These are phyloP conservation scores for Blastobasis adustella DNA, from an alignment of 2,888 invertebrate species.

Conservation along the genomic window DNA sequence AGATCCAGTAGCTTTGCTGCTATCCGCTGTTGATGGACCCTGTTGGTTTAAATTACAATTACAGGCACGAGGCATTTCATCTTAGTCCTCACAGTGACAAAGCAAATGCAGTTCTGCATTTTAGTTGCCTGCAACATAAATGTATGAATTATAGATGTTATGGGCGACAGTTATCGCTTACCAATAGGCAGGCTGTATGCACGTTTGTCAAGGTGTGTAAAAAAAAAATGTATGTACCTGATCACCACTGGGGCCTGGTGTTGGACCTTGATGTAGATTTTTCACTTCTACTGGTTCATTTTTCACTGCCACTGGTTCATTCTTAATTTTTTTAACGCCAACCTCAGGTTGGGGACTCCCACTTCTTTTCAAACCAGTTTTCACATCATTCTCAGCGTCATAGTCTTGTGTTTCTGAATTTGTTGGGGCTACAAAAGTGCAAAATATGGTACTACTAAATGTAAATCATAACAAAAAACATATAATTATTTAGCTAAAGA, in stretches of 20 bases:
- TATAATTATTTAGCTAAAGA: too few relatives aligned
- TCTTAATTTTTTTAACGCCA: conserved; percentile 28
- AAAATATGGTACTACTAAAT: neutral
- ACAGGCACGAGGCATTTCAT: too few relatives aligned
- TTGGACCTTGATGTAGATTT: conserved; percentile 1
- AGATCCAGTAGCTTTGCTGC: neutral
- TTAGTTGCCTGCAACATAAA: too few relatives aligned
- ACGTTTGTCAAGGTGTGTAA: too few relatives aligned
- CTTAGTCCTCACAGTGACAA: too few relatives aligned
- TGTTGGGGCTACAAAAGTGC: neutral
- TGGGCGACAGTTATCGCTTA: too few relatives aligned
- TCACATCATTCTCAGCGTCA: conserved; percentile 1
- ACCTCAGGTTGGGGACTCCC: neutral
- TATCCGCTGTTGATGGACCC: neutral
- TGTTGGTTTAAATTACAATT: too few relatives aligned
- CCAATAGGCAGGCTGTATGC: too few relatives aligned
- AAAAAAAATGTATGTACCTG: conserved; percentile 8
- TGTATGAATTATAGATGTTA: too few relatives aligned
- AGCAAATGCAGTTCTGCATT: too few relatives aligned
- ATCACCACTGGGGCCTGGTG: conserved; percentile 35
- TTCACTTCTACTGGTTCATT: conserved; percentile 4
- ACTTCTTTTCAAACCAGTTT: neutral
- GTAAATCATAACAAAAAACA: too few relatives aligned
- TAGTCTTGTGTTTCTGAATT: neutral
- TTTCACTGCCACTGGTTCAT: conserved; percentile 16